phyloP scores from a whole-genome alignment of 2,113 vertebrate species.

The Corynorhinus townsendii region DNA sequence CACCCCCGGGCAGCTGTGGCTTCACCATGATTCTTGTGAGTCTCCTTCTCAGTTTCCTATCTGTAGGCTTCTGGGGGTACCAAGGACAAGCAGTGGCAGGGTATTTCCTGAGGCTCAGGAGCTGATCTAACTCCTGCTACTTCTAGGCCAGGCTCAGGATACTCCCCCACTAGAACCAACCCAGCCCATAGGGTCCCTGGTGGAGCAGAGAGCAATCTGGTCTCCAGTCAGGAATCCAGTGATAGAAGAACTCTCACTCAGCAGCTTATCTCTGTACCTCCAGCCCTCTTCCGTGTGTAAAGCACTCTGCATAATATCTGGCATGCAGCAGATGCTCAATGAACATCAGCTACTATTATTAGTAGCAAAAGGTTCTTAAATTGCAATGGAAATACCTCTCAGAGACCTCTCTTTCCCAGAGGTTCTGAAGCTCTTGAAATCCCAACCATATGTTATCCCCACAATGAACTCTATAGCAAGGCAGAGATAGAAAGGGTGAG shows the following conservation, averaged over 20 bases:
- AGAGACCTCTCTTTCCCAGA: neutral
- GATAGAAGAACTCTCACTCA: neutral
- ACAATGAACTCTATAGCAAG: neutral
- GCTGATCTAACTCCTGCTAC: neutral
- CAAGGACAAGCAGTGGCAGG: neutral
- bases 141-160: neutral
- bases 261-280: neutral
- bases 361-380: neutral
- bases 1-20: neutral
- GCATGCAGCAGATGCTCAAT: neutral
- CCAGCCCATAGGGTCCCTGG: neutral
- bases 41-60: neutral
- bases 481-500: neutral
- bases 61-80: neutral
- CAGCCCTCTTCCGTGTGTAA: neutral
- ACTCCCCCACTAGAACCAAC: neutral
- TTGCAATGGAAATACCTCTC: neutral
- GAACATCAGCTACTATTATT: neutral
- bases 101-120: neutral
- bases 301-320: neutral
- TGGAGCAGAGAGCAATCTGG: neutral
- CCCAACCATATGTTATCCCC: neutral
- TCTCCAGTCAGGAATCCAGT: neutral
- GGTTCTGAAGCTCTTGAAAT: slow-evolving; percentile 28
- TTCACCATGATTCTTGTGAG: neutral